Percentiles rank a stretch among this genome's conserved stretches.
These are phyloP conservation scores for Odontomyia ornata DNA, from an alignment of 2,888 invertebrate genomes.

Conservation along the genomic window DNA sequence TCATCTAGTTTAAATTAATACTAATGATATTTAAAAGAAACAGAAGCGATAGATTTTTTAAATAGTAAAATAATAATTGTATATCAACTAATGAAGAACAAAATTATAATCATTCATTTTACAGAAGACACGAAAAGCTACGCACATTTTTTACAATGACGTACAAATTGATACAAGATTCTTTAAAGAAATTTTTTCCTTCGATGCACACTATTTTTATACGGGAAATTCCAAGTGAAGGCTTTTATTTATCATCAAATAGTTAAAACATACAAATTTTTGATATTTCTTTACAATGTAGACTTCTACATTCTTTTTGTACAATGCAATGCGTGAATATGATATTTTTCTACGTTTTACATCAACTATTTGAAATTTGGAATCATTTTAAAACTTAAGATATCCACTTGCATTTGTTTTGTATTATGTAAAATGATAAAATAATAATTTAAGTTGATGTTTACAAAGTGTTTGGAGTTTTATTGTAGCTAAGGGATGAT, in stretches of 20 bases:
- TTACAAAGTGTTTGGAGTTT: constrained; percentile 5
- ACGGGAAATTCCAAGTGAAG: constrained; percentile 7
- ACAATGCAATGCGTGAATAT: not conserved
- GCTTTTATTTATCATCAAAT: not conserved
- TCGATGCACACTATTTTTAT: constrained; percentile 25
- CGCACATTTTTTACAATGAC: constrained; percentile 30
- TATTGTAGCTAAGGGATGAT: too few relatives aligned
- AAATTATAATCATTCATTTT: constrained; percentile 13
- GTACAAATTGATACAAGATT: constrained; percentile 25
- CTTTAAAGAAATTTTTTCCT: not conserved
- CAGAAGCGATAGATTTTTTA: constrained; percentile 24
- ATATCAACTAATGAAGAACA: not conserved
- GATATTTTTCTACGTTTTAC: constrained; percentile 37
- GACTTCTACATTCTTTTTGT: constrained; percentile 18
- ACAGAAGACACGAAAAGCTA: constrained; percentile 9
- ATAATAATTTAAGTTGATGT: constrained; percentile 36
- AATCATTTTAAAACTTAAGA: constrained; percentile 34
- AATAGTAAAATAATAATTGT: constrained; percentile 36
- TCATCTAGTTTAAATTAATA: constrained; percentile 29
- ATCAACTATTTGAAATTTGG: constrained; percentile 14
- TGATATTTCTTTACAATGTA: constrained; percentile 33
- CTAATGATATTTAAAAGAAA: constrained; percentile 32
- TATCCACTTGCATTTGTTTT: constrained; percentile 21
- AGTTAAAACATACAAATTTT: constrained; percentile 21
- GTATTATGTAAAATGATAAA: constrained; percentile 25